Base-by-base conservation (phyloP, 2,888 invertebrate species). In the Zootermopsis nevadensis region DNA sequence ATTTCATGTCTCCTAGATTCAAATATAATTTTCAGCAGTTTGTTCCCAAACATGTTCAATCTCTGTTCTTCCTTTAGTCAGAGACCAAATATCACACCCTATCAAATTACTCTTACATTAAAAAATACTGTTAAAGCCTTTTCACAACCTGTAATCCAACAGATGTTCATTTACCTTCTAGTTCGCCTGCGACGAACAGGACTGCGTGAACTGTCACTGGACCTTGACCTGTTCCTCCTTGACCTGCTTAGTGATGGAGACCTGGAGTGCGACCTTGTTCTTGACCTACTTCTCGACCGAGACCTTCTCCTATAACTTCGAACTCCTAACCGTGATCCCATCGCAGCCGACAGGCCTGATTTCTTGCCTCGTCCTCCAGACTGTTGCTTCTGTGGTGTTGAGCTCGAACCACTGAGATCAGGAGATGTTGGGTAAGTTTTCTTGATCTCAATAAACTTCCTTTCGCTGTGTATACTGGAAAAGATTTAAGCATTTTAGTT, bases 321-420 rank as follows among this genome's bases (percentile, higher is more conserved):
- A 42, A 86, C 91, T 80, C 93, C 93, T 85, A 93, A 89, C 85
- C 93, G 89, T 42, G 92, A 92, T 84, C 93, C 93, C 87, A 93
- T 89, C 48, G 92, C 91, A 80, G 91, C 91, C 69, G 93, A 93
- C 53, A 93, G 89, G 38, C 92, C 92, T 53, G 89, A 87, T 86
- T 89, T 84, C 55, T 83, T 84, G 88, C 86, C 89, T 87, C 88
- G 85, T 84, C 83, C 83, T n/a, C 48, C 48, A 86, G 86, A 86
- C 85, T 87, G 60, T 86, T 83, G 85, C 22, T 88, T 89, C 85
- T 87, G 89, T 42, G 79, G 48, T 22, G 69, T 31, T 35, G 79
- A 30, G 24, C 60, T 60, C 24, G 79, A 60, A 60, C 79, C 60
- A 7, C 60, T 60, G 33, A 81, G 30, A n/a, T 80, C 74, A 48